Conservation (phyloP, 2,888 invertebrate species). For the Dolomedes plantarius region DNA sequence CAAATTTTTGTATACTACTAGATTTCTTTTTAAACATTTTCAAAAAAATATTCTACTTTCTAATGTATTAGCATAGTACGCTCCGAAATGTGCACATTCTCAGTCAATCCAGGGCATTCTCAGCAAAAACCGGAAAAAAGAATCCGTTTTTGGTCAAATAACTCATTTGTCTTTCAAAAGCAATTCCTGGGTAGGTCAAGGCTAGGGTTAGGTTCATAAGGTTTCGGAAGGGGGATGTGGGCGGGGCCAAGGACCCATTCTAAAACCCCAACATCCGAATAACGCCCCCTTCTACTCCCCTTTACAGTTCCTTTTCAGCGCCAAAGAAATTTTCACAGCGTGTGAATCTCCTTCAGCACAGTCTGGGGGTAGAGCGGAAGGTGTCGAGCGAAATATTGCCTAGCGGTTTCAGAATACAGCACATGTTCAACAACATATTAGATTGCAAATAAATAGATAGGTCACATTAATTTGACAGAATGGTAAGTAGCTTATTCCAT, state of each 20-base stretch:
- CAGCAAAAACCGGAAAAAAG: too few relatives aligned
- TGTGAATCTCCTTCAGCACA: constrained; percentile 14
- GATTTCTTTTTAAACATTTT: too few relatives aligned
- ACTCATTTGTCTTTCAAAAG: constrained; percentile 56
- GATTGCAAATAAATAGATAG: neutral
- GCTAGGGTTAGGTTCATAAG: constrained; percentile 38
- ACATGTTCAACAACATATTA: neutral
- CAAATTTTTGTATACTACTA: too few relatives aligned
- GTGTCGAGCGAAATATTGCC: neutral
- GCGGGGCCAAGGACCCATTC: constrained; percentile 48
- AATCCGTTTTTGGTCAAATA: constrained; percentile 31
- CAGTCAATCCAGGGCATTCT: too few relatives aligned
- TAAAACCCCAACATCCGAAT: constrained; percentile 26
- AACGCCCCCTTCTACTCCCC: constrained; percentile 22
- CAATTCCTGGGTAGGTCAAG: constrained; percentile 62
- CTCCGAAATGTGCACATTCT: too few relatives aligned
- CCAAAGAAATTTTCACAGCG: constrained; percentile 17
- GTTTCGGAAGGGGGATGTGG: constrained; percentile 35
- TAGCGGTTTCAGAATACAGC: neutral
- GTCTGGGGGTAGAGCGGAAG: neutral
- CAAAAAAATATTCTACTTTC: too few relatives aligned
- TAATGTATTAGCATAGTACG: too few relatives aligned
- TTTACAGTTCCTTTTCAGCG: constrained; percentile 34
- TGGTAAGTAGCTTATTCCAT: neutral
- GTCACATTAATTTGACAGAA: neutral